Conservation (phyloP, 2,888 invertebrate species). For the Timema podura region DNA sequence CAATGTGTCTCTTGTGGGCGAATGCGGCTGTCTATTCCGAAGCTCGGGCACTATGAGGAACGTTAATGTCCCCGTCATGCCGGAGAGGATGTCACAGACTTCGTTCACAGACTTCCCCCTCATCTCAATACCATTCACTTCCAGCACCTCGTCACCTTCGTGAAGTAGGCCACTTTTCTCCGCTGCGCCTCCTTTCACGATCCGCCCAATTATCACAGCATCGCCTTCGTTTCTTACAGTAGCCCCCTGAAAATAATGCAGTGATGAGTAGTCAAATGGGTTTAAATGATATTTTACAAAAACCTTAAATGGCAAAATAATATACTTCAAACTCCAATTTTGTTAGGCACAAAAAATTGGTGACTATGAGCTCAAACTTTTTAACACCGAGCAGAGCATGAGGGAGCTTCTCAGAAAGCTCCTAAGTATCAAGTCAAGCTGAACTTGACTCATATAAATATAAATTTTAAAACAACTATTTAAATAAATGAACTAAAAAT, state of each 20-base stretch:
- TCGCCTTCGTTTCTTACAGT: constrained; percentile 86
- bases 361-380: no score
- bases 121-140: constrained; percentile 94
- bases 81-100: constrained; percentile 91
- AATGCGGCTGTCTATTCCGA: constrained; percentile 44
- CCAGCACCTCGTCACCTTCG: constrained; percentile 95
- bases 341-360: no score
- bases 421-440: no score
- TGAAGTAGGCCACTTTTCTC: constrained; percentile 93
- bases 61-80: constrained; percentile 88
- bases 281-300: constrained; percentile 1
- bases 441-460: no score
- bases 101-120: constrained; percentile 96
- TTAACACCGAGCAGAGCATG: no score
- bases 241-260: constrained; percentile 48
- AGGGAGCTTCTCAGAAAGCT: no score
- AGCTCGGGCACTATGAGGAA: constrained; percentile 82
- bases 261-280: constrained; percentile 5
- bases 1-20: constrained; percentile 35
- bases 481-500: no score
- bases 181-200: constrained; percentile 94
- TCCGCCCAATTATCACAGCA: constrained; percentile 91
- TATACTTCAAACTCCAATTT: background rate
- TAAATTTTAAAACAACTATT: no score
- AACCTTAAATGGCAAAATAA: background rate